Conservation (phyloP, 1,140 invertebrate species). For the Zaprionus ghesquierei region DNA sequence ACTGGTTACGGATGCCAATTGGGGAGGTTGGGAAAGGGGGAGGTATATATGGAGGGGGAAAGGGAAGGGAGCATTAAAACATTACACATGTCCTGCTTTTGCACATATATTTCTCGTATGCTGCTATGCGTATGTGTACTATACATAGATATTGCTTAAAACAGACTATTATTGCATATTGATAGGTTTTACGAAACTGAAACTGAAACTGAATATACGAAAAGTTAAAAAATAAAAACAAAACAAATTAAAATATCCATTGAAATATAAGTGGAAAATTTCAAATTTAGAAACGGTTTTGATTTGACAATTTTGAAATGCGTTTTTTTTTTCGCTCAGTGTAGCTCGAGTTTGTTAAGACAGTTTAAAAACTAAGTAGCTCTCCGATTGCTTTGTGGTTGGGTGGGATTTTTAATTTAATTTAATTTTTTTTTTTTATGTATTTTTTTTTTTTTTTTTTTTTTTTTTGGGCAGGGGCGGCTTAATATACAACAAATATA, state of each 20-base stretch:
- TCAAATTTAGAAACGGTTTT: neutral
- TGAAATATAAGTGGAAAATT: neutral
- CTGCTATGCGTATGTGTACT: constrained; percentile 2
- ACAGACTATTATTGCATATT: constrained; percentile 33
- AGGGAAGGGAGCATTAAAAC: constrained; percentile 1
- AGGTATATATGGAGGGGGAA: neutral
- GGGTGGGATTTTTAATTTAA: neutral
- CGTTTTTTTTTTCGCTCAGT: too few relatives aligned
- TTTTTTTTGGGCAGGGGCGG: neutral
- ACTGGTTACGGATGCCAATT: neutral
- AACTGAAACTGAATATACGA: constrained; percentile 7
- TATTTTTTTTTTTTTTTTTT: neutral
- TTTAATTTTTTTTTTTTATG: neutral
- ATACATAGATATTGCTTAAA: constrained; percentile 25
- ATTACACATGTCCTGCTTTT: constrained; percentile 42
- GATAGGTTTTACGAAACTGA: neutral
- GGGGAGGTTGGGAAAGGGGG: neutral
- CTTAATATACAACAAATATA: constrained; percentile 24
- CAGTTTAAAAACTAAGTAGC: constrained; percentile 38
- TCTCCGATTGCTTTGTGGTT: constrained; percentile 37
- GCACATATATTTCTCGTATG: constrained; percentile 22
- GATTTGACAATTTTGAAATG: neutral
- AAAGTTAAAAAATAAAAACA: neutral
- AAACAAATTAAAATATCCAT: neutral
- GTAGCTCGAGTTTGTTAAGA: neutral